Percentiles rank a stretch among this genome's conserved stretches.
Conservation (phyloP, 2,888 invertebrate species). For the Penaeus monodon region DNA sequence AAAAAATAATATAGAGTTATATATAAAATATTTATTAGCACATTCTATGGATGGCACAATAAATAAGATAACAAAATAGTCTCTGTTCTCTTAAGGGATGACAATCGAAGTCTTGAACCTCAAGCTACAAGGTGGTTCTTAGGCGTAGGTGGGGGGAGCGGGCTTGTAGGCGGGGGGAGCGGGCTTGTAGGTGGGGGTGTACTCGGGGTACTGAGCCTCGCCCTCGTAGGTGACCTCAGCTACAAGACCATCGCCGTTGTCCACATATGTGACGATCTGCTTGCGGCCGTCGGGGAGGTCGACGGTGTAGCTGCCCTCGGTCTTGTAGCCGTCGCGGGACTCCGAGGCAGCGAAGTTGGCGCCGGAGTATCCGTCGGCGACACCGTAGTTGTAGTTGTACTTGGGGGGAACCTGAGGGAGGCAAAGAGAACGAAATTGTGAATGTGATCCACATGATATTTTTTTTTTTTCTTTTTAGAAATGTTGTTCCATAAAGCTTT, state of each 20-base stretch:
- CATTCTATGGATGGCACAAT: too few relatives aligned
- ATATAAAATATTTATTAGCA: too few relatives aligned
- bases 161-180: constrained; percentile 41
- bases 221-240: constrained; percentile 63
- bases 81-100: too few relatives aligned
- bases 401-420: neutral
- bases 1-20: too few relatives aligned
- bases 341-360: constrained; percentile 45
- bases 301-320: constrained; percentile 63
- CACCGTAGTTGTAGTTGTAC: constrained; percentile 54
- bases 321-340: constrained; percentile 58
- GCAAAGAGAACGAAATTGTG: too few relatives aligned
- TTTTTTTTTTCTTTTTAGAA: too few relatives aligned
- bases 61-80: too few relatives aligned
- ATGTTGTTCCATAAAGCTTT: too few relatives aligned
- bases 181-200: constrained; percentile 50
- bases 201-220: constrained; percentile 56
- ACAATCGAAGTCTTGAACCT: too few relatives aligned
- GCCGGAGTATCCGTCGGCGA: constrained; percentile 54
- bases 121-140: too few relatives aligned
- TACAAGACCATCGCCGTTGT: constrained; percentile 60
- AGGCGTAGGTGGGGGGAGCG: neutral
- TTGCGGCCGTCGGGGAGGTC: constrained; percentile 64
- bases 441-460: too few relatives aligned
- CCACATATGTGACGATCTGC: constrained; percentile 61